Conservation (phyloP, 1,140 invertebrate species). For the Notospermus geniculatus region DNA sequence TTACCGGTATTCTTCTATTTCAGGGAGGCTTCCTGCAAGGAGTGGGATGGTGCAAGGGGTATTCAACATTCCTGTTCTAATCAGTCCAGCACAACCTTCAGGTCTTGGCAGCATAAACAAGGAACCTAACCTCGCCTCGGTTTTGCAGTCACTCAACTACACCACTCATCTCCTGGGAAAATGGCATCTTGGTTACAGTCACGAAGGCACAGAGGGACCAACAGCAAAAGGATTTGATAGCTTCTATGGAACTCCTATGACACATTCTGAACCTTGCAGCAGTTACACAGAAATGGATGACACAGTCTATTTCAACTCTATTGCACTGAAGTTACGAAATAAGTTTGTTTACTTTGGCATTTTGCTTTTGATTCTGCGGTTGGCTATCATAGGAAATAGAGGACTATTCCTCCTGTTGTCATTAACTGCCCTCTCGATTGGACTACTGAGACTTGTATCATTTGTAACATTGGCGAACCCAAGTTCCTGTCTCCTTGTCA, state of each 20-base stretch:
- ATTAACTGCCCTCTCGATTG: constrained; percentile 28
- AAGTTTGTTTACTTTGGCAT: neutral
- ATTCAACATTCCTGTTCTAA: neutral
- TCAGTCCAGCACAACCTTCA: neutral
- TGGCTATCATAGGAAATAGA: neutral
- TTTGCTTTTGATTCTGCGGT: neutral
- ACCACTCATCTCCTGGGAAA: constrained; percentile 37
- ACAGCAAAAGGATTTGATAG: constrained; percentile 58
- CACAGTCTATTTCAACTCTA: constrained; percentile 17
- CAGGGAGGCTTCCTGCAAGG: neutral
- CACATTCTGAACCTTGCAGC: constrained; percentile 55
- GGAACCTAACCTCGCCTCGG: neutral
- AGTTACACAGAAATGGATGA: constrained; percentile 24
- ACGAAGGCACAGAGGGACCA: constrained; percentile 53
- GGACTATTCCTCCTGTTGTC: constrained; percentile 15
- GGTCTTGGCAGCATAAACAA: constrained; percentile 7
- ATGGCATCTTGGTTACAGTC: constrained; percentile 57
- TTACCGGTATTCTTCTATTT: too few species aligned
- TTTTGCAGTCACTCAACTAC: neutral
- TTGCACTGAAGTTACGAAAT: neutral
- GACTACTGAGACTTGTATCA: constrained; percentile 42
- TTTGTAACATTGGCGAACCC: too few species aligned
- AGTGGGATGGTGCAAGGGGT: neutral
- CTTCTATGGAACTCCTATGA: constrained; percentile 57
- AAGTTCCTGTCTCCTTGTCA: too few species aligned